A percentile compares a stretch with the other conserved stretches of the same genome.
These are phyloP conservation scores for Carcina quercana DNA, from an alignment of 2,888 invertebrate genomes.

Conservation along the genomic window DNA sequence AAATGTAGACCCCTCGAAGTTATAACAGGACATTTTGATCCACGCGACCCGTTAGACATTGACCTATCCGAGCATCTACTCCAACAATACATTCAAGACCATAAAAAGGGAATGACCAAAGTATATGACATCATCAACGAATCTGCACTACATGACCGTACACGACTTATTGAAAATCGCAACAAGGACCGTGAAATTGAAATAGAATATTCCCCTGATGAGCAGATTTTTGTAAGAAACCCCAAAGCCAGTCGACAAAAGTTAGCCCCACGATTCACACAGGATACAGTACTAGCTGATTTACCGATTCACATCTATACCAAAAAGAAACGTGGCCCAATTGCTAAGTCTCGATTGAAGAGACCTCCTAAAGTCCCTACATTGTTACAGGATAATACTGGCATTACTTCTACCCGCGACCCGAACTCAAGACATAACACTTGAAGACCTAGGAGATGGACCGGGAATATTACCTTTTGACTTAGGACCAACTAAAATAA, in stretches of 20 bases:
- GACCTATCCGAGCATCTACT: background rate
- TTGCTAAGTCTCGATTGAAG: conserved; percentile 2
- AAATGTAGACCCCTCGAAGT: conserved; percentile 1
- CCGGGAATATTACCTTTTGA: conserved; percentile 8
- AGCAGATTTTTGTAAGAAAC: conserved; percentile 14
- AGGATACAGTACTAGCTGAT: conserved; percentile 5
- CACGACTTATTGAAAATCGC: conserved; percentile 5
- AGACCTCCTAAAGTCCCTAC: background rate
- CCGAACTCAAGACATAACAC: conserved; percentile 8
- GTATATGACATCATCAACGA: conserved; percentile 12
- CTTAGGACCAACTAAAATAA: conserved; percentile 5
- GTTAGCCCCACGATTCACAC: conserved; percentile 9
- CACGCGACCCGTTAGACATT: background rate
- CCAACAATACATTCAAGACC: conserved; percentile 10
- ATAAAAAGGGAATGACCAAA: conserved; percentile 8
- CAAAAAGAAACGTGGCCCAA: conserved; percentile 3
- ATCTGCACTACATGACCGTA: conserved; percentile 2
- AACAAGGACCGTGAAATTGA: conserved; percentile 14
- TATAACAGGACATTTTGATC: conserved; percentile 2
- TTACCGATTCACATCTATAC: conserved; percentile 6
- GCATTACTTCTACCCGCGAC: background rate
- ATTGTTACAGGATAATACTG: background rate
- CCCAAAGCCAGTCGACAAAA: conserved; percentile 10
- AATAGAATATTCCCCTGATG: conserved; percentile 10
- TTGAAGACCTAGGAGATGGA: conserved; percentile 9